A percentile compares a stretch with the other conserved stretches of the same genome.
phyloP scores from a whole-genome alignment of 2,888 invertebrate species.

The Troides oblongomaculatus region DNA sequence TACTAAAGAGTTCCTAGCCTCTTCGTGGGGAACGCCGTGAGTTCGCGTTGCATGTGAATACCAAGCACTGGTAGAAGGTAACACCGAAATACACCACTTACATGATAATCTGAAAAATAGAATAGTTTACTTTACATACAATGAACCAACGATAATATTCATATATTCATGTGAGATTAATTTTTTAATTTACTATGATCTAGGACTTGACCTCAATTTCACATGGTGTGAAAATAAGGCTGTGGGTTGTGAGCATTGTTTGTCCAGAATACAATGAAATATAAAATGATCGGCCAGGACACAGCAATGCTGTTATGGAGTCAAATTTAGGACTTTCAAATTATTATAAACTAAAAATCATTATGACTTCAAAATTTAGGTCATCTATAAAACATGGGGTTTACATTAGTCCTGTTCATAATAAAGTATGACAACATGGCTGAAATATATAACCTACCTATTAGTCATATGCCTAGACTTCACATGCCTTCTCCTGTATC shows the following conservation, averaged over 20 bases:
- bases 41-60: conserved; percentile 79
- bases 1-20: conserved; percentile 81
- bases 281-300: too few species aligned
- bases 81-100: conserved; percentile 77
- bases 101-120: conserved; percentile 65
- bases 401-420: neutral
- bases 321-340: too few species aligned
- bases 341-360: too few species aligned
- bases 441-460: conserved; percentile 47
- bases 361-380: too few species aligned
- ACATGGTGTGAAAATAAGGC: too few species aligned
- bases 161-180: neutral
- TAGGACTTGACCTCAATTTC: too few species aligned
- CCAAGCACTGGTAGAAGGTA: conserved; percentile 81
- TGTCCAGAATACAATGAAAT: too few species aligned
- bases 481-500: conserved; percentile 81
- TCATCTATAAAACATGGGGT: too few species aligned
- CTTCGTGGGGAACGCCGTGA: conserved; percentile 79
- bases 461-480: conserved; percentile 80
- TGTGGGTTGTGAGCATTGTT: too few species aligned
- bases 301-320: too few species aligned
- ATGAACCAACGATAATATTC: neutral
- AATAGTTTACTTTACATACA: neutral
- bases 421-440: conserved; percentile 1
- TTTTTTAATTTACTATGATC: too few species aligned